Base-by-base conservation (phyloP, 1,140 invertebrate species). In the Eurosta solidaginis region DNA sequence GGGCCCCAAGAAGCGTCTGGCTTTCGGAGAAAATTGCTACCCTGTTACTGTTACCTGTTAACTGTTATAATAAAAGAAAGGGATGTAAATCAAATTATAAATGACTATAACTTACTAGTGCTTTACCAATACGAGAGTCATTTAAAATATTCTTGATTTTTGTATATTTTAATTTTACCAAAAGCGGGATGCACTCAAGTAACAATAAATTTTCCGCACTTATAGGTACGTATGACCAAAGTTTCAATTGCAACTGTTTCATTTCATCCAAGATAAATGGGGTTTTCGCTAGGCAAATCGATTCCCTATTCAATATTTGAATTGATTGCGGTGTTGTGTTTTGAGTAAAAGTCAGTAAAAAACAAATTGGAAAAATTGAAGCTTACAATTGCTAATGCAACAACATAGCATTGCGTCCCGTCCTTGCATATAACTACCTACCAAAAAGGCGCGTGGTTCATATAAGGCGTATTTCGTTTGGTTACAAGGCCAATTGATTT, bases 221-320 rank as follows among this genome's bases (percentile, higher is more conserved):
- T 68, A 7, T 33, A 42, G 59, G n/a, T 68, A 7, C 40, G 7
- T 63, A 1, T 25, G 59, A 29, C 50, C 27, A 29, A 68, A 68
- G 59, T 68, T 68, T 68, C 59, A 68, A 68, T 68, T 68, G 59
- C 59, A 68, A 68, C 59, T 68, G 59, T 68, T 10, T 10, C n/a
- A 2, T 68, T 68, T 33, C 10, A 68, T 68, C 59, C 27, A 68
- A 68, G 59, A 68, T 68, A 68, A 68, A 68, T 68, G 59, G 59
- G 59, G n/a, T 68, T 68, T 68, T 33, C n/a, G 59, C 33, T 40
- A 68, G 59, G 59, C 59, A 29, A 68, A 68, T 68, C 59, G 59
- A 68, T 42, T 68, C 59, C 33, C 36, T 68, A 40, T 68, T 68
- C 59, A 68, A 68, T 68, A 68, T 68, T 40, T 68, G 59, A 68